phyloP scores from a whole-genome alignment of 2,888 invertebrate species.

The Drosophila prostipennis region DNA sequence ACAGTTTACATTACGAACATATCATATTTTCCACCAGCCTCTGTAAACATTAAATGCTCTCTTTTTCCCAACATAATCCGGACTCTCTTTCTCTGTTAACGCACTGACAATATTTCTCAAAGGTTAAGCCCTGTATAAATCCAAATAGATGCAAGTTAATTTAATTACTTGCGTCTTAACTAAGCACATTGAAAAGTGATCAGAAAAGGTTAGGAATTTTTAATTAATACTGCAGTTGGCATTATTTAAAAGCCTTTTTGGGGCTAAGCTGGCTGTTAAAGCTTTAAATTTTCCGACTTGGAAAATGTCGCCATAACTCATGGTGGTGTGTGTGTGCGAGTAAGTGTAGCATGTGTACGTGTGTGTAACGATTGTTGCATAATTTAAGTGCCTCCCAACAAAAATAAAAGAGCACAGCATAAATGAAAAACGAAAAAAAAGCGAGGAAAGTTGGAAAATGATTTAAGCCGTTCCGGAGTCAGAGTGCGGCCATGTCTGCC shows the following conservation, averaged over 20 bases:
- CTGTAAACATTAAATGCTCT: not conserved
- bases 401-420: constrained; percentile 4
- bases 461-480: constrained; percentile 47
- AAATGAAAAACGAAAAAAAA: constrained; percentile 6
- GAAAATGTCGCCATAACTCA: constrained; percentile 23
- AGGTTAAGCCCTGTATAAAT: not conserved
- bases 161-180: not conserved
- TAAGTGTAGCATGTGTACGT: constrained; percentile 6
- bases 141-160: not conserved
- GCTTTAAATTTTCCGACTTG: constrained; percentile 4
- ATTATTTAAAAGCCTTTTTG: constrained; percentile 24
- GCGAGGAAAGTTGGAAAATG: constrained; percentile 35
- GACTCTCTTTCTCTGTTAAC: constrained; percentile 26
- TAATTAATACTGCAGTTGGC: constrained; percentile 35
- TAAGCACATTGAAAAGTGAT: constrained; percentile 10
- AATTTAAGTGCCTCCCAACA: constrained; percentile 43
- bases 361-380: constrained; percentile 38
- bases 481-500: constrained; percentile 12
- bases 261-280: constrained; percentile 15
- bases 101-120: not conserved
- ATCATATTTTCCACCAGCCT: not conserved
- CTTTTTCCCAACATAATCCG: not conserved
- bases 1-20: not conserved
- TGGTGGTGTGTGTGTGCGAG: constrained; percentile 7
- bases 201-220: constrained; percentile 17